Percentiles rank a stretch among this genome's conserved stretches.
These are phyloP conservation scores for Myotis findleyi DNA, from an alignment of 2,797 vertebrate species.

Conservation along the genomic window DNA sequence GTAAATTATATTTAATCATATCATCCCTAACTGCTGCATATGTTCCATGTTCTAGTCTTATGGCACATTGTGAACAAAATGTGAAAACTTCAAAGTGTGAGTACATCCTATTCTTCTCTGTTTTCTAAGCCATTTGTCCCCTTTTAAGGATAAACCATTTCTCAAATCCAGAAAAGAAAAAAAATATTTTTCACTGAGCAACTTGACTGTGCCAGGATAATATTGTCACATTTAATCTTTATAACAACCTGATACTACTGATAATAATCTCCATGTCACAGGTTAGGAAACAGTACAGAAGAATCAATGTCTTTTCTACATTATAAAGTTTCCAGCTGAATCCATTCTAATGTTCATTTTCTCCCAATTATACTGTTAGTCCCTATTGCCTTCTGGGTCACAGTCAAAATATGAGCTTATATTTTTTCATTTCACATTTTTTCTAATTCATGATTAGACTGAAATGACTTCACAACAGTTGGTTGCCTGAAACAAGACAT, in stretches of 20 bases:
- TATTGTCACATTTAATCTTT: neutral
- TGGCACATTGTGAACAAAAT: neutral
- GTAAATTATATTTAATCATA: neutral
- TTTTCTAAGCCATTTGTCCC: neutral
- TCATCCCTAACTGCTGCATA: neutral
- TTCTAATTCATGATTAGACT: neutral
- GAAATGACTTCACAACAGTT: neutral
- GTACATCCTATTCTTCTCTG: neutral
- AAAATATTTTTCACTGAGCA: neutral
- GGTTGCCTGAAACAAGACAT: neutral
- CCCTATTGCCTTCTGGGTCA: neutral
- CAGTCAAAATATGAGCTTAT: neutral
- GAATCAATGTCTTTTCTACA: neutral
- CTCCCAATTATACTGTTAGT: fast-evolving
- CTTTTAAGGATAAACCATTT: neutral
- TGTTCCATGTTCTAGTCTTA: neutral
- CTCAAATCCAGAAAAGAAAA: neutral
- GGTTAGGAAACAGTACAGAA: neutral
- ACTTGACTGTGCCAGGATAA: neutral
- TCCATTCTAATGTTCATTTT: neutral
- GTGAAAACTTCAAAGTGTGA: neutral
- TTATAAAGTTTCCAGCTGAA: neutral
- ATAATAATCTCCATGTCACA: neutral
- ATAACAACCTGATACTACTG: fast-evolving
- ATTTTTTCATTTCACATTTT: constrained; percentile 1